Percentiles rank a stretch among this genome's conserved stretches.
These are phyloP conservation scores for Corynorhinus townsendii DNA, from an alignment of 2,113 vertebrate genomes.

Conservation along the genomic window DNA sequence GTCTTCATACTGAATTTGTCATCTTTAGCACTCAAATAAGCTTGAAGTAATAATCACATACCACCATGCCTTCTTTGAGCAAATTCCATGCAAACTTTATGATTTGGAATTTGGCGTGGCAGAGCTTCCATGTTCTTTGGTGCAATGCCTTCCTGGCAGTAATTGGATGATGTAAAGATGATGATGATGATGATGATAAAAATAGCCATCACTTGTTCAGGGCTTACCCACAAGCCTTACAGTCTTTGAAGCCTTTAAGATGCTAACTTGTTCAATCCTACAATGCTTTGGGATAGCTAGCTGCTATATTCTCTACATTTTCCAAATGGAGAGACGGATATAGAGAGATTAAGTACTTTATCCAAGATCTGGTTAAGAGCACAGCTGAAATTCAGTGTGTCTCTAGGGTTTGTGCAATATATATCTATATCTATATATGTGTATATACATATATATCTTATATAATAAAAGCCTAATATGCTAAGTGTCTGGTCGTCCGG, in stretches of 20 bases:
- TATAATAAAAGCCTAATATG: too few relatives aligned
- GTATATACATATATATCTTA: too few relatives aligned
- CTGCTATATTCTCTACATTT: not conserved
- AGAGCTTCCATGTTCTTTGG: not conserved
- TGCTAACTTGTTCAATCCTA: not conserved
- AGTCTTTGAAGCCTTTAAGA: not conserved
- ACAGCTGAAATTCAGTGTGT: not conserved
- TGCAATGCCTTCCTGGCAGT: not conserved
- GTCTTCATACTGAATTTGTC: not conserved
- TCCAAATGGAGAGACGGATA: not conserved
- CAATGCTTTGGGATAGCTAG: not conserved
- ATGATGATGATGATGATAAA: not conserved
- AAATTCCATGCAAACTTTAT: not conserved
- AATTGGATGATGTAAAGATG: not conserved
- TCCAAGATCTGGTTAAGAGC: not conserved
- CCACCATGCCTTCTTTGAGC: not conserved
- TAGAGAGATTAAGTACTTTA: not conserved
- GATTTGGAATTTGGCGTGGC: not conserved
- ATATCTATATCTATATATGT: too few relatives aligned
- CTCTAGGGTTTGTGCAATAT: not conserved
- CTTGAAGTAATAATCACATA: not conserved
- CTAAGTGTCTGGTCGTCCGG: too few relatives aligned
- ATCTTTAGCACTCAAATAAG: not conserved
- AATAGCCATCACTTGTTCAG: not conserved
- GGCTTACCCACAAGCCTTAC: not conserved